These are phyloP conservation scores for Trachymyrmex cornetzi DNA, from an alignment of 1,140 invertebrate genomes.

Conservation along the genomic window DNA sequence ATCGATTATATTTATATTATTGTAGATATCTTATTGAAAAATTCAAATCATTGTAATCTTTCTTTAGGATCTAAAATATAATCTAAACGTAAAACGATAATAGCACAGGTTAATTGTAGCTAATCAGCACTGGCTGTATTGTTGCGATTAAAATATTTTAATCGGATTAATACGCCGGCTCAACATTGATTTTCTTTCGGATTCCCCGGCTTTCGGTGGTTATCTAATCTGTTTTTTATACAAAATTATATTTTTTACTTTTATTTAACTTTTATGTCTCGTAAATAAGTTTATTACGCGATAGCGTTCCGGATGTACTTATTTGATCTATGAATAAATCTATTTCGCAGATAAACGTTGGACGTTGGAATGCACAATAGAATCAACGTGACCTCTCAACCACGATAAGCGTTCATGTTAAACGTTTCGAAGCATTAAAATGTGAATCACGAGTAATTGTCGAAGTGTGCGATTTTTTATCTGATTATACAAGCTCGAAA, in stretches of 20 bases:
- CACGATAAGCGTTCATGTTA: background rate
- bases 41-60: background rate
- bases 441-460: background rate
- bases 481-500: background rate
- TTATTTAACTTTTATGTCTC: slow-evolving; percentile 22
- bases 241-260: background rate
- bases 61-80: slow-evolving; percentile 4
- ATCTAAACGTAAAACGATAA: slow-evolving; percentile 5
- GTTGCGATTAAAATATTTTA: slow-evolving; percentile 22
- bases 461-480: slow-evolving; percentile 5
- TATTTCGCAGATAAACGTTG: slow-evolving; percentile 26
- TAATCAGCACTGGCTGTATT: background rate
- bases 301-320: background rate
- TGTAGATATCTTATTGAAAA: background rate
- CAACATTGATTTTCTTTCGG: background rate
- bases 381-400: slow-evolving; percentile 34
- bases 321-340: slow-evolving; percentile 19
- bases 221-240: slow-evolving; percentile 33
- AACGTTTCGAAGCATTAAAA: background rate
- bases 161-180: background rate
- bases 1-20: background rate
- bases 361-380: slow-evolving; percentile 45
- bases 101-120: background rate
- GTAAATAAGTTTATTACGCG: slow-evolving; percentile 3
- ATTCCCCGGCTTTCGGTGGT: background rate